A percentile compares a stretch with the other conserved stretches of the same genome.
These are phyloP conservation scores for Oreochromis tanganicae DNA, from an alignment of 2,113 vertebrate species.

Conservation along the genomic window DNA sequence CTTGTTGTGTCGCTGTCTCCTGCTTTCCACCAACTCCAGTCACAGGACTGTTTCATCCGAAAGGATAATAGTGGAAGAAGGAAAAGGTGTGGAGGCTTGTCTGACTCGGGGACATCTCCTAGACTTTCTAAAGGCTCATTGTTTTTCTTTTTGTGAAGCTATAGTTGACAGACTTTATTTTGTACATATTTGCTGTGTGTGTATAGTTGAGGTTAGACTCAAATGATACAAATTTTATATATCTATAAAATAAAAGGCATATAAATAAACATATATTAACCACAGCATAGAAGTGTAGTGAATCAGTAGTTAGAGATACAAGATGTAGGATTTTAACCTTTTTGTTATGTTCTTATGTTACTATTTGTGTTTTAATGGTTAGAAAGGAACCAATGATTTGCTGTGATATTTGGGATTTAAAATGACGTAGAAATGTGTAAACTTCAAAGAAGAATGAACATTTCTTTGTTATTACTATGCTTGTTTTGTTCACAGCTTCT, in stretches of 20 bases:
- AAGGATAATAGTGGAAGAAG: not conserved
- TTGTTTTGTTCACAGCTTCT: slow-evolving; percentile 6
- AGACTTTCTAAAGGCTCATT: slow-evolving; percentile 1
- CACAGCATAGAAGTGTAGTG: slow-evolving; percentile 46
- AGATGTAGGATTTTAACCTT: slow-evolving; percentile 48
- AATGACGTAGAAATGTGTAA: slow-evolving; percentile 16
- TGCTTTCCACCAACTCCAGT: not conserved
- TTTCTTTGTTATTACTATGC: not conserved
- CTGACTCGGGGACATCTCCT: not conserved
- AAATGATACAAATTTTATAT: not conserved
- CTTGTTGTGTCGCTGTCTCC: not conserved
- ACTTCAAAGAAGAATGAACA: slow-evolving; percentile 54
- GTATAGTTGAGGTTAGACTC: slow-evolving; percentile 45
- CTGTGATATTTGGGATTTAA: slow-evolving; percentile 55
- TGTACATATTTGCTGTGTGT: slow-evolving; percentile 70
- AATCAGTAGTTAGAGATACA: slow-evolving; percentile 19
- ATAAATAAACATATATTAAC: slow-evolving; percentile 12
- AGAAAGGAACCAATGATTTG: slow-evolving; percentile 43
- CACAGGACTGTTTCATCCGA: not conserved
- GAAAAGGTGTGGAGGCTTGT: not conserved
- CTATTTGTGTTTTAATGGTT: slow-evolving; percentile 31
- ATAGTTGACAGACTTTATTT: slow-evolving; percentile 32
- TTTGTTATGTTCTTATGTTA: slow-evolving; percentile 30
- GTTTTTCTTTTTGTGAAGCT: slow-evolving; percentile 14
- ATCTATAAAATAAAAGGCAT: not conserved